Percentiles rank a stretch among this genome's conserved stretches.
These are phyloP conservation scores for Mystacornis crossleyi DNA, from an alignment of 2,113 vertebrate species.

Conservation along the genomic window DNA sequence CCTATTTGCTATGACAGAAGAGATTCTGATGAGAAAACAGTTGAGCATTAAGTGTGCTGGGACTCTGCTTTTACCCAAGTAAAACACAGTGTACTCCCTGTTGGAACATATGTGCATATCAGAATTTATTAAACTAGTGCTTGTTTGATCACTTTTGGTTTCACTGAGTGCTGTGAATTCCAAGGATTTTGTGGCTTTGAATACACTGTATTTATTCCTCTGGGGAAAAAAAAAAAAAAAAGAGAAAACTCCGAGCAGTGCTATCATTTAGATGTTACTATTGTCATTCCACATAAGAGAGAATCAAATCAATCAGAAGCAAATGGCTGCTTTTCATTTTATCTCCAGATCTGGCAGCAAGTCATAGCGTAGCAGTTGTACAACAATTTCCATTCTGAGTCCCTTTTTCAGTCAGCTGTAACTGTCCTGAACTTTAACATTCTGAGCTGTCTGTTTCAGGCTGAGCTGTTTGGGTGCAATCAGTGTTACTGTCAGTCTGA, in stretches of 20 bases:
- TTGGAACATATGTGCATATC: neutral
- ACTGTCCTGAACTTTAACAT: neutral
- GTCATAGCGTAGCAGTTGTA: conserved; percentile 1
- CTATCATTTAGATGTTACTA: neutral
- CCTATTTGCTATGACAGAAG: neutral
- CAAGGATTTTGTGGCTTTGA: neutral
- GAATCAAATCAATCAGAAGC: neutral
- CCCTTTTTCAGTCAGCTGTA: conserved; percentile 18
- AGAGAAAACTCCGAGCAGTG: neutral
- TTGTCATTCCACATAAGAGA: neutral
- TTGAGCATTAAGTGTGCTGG: neutral
- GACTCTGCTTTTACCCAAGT: neutral
- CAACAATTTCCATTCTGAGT: conserved; percentile 32
- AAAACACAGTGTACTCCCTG: neutral
- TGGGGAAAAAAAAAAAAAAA: neutral
- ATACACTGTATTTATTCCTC: neutral
- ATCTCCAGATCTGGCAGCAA: conserved; percentile 20
- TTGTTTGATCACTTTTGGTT: neutral
- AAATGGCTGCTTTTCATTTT: conserved; percentile 22
- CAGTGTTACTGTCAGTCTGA: neutral
- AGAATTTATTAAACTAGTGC: neutral
- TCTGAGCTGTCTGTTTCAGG: conserved; percentile 31
- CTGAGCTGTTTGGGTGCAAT: conserved; percentile 19
- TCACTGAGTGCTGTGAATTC: neutral
- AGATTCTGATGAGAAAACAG: neutral